These are phyloP conservation scores for Paragorgia papillata DNA, from an alignment of 92 coral and sea anemone species.

Conservation along the genomic window DNA sequence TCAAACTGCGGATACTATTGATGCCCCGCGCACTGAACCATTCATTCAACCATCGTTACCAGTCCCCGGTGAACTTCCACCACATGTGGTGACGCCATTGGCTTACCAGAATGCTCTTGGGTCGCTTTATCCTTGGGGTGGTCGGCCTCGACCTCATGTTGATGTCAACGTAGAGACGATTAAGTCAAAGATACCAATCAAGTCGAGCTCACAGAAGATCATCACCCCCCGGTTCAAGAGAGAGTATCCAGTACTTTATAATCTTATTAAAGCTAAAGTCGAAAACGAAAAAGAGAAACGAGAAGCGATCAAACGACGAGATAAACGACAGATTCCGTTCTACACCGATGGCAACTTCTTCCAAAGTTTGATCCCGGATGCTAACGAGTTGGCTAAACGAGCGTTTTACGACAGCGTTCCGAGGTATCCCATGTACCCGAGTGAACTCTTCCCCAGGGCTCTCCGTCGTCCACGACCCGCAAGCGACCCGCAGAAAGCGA, in stretches of 20 bases:
- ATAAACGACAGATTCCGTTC: constrained; percentile 32
- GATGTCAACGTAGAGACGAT: constrained; percentile 84
- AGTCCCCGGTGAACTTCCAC: constrained; percentile 45
- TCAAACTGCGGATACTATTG: constrained; percentile 9
- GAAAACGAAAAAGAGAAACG: background rate
- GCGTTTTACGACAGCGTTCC: constrained; percentile 24
- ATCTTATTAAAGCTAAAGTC: constrained; percentile 37
- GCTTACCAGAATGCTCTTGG: constrained; percentile 18
- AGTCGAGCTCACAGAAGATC: constrained; percentile 8
- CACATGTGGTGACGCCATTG: constrained; percentile 14
- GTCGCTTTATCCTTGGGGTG: constrained; percentile 35
- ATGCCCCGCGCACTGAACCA: constrained; percentile 25
- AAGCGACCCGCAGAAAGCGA: constrained; percentile 1
- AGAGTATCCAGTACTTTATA: constrained; percentile 28
- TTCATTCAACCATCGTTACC: constrained; percentile 50
- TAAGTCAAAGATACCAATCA: constrained; percentile 77
- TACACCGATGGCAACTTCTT: constrained; percentile 3
- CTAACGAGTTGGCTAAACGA: constrained; percentile 27
- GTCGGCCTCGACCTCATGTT: constrained; percentile 62
- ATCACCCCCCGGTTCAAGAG: constrained; percentile 35
- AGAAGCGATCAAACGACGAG: constrained; percentile 2
- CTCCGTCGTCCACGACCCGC: constrained; percentile 21
- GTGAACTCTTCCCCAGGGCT: constrained; percentile 19
- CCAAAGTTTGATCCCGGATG: constrained; percentile 22
- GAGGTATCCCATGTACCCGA: constrained; percentile 21